Base-by-base conservation (phyloP, 1,140 invertebrate species). In the Zaprionus ornatus region DNA sequence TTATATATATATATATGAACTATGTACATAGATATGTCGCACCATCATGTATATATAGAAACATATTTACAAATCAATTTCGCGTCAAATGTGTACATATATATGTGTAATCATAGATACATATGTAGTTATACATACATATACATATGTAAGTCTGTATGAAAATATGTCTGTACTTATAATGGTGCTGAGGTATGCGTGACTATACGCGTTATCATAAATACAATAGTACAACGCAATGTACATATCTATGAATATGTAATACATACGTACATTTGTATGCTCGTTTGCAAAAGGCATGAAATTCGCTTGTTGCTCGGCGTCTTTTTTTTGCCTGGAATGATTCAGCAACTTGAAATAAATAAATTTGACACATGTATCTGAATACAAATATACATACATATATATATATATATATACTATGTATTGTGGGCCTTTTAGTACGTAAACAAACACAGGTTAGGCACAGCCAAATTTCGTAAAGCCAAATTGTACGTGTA, bases 311-410 rank as follows among this genome's bases (percentile, higher is more conserved):
- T 55, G 29, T 52, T 64, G 2, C 29, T 32, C 9, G 15, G 17
- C 6, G 4, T 64, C 19, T 56, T 73, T 52, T 23, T 66, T 40
- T 40, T n/a, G 55, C 40, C 45, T n/a, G 62, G 19, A 65, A 57
- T 50, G 69, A 65, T 57, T 73, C 42, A 13, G 63, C 64, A 67
- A 32, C 60, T 64, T 71, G 54, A 40, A 73, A 60, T 67, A 25
- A 67, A 67, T 55, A 25, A 67, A 67, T 55, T 56, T 52, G 21
- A 72, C 50, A 56, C 10, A 40, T 40, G 37, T 25, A 35, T 50
- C 21, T 40, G 29, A 40, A 10, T 15, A 21, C 2, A n/a, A n/a
- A n/a, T n/a, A 61, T 55, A 21, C n/a, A 17, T 54, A 52, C 9
- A 3, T 27, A 69, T 17, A 12, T n/a, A 45, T 15, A 1, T 52